Base-by-base conservation (phyloP, 1,140 invertebrate species). In the Drosophila insularis region DNA sequence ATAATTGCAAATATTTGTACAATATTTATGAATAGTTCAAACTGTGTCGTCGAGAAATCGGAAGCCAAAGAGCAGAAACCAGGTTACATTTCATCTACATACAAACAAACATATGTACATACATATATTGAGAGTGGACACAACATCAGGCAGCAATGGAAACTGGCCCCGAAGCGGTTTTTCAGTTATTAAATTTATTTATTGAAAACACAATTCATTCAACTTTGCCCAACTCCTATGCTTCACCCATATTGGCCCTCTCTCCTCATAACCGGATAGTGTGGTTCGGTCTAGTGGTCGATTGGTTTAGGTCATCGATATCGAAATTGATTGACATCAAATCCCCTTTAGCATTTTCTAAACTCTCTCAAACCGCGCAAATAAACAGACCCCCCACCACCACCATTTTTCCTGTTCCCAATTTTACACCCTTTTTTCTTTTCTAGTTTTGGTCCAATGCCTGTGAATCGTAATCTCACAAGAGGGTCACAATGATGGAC, bases 271-370 rank as follows among this genome's bases (percentile, higher is more conserved):
- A 17, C 35, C 2, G 27, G 27, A 27, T 27, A 6, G 27, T 27
- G 27, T 27, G 27, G 27, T 27, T 6, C 6, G 27, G 27, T 27
- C 27, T 27, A 27, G 10, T 35, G 32, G 71, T 75, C 35, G 35
- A 13, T 60, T 39, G 75, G 81, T 80, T 77, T 68, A 71, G 74
- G 71, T 72, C 74, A 81, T 81, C 74, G 71, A 87, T 74, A 86
- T 87, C 79, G 75, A 81, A 81, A 81, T 87, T 81, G 82, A 86
- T 87, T 86, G 81, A 81, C 81, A 81, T 68, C 73, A 68, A 75
- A 37, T 37, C 32, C 71, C 72, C 71, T 74, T 40, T 73, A 66
- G 71, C 35, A 73, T 66, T 66, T 70, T 50, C 17, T 50, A 21
- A 74, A 59, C 61, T 35, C 32, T 65, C 1, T 27, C 5, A 39